A percentile compares a stretch with the other conserved stretches of the same genome.
phyloP scores from a whole-genome alignment of 2,113 vertebrate species.

The Ptychochromis oligacanthus region DNA sequence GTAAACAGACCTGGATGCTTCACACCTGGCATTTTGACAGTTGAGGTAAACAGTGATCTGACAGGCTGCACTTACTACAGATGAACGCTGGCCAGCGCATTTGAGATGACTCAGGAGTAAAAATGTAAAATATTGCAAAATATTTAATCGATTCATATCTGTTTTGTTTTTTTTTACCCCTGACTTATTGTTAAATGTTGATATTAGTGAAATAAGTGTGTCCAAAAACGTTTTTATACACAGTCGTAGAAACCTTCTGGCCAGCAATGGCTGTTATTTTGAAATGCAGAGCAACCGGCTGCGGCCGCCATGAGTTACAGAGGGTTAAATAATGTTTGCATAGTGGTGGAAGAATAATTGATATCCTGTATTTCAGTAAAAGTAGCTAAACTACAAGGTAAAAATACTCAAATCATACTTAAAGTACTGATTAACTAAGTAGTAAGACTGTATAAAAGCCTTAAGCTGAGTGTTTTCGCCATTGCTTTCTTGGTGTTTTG shows the following conservation, averaged over 20 bases:
- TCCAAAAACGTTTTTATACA: too few species aligned
- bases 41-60: neutral
- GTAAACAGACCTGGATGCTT: neutral
- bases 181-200: fast-evolving
- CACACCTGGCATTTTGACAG: neutral
- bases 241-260: too few species aligned
- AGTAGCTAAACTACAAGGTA: too few species aligned
- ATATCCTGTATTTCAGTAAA: too few species aligned
- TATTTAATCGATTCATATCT: neutral
- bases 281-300: too few species aligned
- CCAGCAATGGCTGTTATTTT: too few species aligned
- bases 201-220: neutral
- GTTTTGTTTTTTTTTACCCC: neutral
- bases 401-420: too few species aligned
- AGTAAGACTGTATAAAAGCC: too few species aligned
- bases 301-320: too few species aligned
- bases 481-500: neutral
- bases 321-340: too few species aligned
- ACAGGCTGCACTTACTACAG: neutral
- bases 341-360: too few species aligned
- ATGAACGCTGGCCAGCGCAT: neutral
- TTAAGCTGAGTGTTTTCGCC: neutral
- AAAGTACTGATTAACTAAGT: too few species aligned
- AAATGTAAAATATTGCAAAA: neutral
- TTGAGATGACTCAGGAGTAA: neutral